Evolutionary conservation across 2,888 invertebrate species (phyloP).

Genomic region (Orthosia incerta): DNA sequence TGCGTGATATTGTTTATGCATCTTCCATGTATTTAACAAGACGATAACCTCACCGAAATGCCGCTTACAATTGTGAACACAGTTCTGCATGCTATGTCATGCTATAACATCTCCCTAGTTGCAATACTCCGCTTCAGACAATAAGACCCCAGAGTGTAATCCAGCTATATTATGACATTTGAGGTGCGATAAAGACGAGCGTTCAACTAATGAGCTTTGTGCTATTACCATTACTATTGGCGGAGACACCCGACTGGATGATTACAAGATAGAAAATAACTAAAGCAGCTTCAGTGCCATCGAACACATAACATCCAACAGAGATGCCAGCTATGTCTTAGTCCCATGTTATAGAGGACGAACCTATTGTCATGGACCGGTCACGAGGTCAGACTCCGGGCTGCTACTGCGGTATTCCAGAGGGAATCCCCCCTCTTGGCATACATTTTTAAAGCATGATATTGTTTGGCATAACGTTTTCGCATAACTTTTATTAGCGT

Average conservation of each 20-base stretch:
- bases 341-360: no score
- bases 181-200: constrained; percentile 24
- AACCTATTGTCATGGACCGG: no score
- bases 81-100: constrained; percentile 3
- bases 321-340: no score
- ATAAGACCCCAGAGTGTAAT: constrained; percentile 18
- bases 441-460: no score
- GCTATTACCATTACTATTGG: constrained; percentile 2
- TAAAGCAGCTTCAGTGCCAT: no score
- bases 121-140: constrained; percentile 19
- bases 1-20: not conserved
- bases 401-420: no score
- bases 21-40: not conserved
- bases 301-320: no score
- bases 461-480: no score
- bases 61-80: not conserved
- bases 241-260: constrained; percentile 22
- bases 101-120: constrained; percentile 17
- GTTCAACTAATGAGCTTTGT: constrained; percentile 33
- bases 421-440: no score
- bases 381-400: no score
- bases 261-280: no score
- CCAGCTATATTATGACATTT: constrained; percentile 38
- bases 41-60: not conserved
- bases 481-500: no score